These are phyloP conservation scores for Meta bourneti DNA, from an alignment of 2,888 invertebrate species.

Conservation along the genomic window DNA sequence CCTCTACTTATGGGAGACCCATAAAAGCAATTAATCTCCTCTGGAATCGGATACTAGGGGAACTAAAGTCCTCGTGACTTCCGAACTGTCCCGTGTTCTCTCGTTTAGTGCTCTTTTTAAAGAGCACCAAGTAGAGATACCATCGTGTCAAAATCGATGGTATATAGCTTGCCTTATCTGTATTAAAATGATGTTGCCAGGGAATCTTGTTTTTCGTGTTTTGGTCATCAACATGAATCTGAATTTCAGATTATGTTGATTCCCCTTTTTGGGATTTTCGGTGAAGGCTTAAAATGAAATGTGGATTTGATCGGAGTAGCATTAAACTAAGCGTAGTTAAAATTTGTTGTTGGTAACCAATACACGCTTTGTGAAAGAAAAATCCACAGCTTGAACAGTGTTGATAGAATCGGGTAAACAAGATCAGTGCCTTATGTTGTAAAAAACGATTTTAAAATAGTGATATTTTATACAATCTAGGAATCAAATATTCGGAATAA, in stretches of 20 bases:
- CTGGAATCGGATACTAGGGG: conserved; percentile 45
- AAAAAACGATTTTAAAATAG: too few relatives aligned
- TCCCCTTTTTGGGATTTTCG: background rate
- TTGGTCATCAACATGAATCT: background rate
- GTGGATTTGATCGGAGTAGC: background rate
- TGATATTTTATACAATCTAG: too few relatives aligned
- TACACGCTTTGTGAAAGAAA: background rate
- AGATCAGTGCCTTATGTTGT: too few relatives aligned
- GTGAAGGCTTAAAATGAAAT: background rate
- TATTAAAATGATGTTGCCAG: background rate
- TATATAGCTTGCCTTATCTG: background rate
- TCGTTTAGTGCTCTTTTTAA: conserved; percentile 29
- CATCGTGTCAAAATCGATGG: conserved; percentile 1
- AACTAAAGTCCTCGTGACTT: conserved; percentile 33
- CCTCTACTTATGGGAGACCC: conserved; percentile 36
- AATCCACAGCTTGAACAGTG: too few relatives aligned
- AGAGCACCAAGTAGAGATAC: conserved; percentile 9
- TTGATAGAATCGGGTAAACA: too few relatives aligned
- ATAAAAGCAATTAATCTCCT: conserved; percentile 66
- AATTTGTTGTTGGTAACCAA: background rate
- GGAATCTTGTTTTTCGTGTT: background rate
- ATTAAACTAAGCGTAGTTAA: too few relatives aligned
- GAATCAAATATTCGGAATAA: too few relatives aligned
- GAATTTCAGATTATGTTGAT: background rate
- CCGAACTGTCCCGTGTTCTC: conserved; percentile 13